Conservation (phyloP, 2,797 vertebrate genomes). For the Sebastes taczanowskii region DNA sequence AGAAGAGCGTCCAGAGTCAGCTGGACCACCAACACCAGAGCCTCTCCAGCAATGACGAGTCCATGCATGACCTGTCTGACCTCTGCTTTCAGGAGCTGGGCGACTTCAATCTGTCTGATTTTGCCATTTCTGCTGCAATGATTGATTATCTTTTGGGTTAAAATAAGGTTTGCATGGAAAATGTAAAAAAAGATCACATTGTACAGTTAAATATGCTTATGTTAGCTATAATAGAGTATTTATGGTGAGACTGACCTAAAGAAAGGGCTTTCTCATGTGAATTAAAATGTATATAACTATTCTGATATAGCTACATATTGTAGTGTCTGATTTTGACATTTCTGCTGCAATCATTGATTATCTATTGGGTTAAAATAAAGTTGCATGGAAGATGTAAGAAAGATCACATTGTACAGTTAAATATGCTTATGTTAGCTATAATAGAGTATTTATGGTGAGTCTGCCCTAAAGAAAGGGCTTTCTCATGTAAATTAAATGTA, state of each 20-base stretch:
- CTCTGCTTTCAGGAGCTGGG: constrained; percentile 54
- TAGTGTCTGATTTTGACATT: constrained; percentile 60
- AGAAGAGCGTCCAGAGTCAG: background rate
- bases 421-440: background rate
- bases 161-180: background rate
- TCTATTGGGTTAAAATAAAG: constrained; percentile 28
- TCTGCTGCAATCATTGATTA: constrained; percentile 70
- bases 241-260: background rate
- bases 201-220: background rate
- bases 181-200: background rate
- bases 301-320: background rate
- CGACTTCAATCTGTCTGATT: constrained; percentile 56
- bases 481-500: background rate
- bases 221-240: background rate
- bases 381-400: background rate
- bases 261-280: background rate
- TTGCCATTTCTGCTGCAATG: constrained; percentile 66
- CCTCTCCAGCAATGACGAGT: background rate
- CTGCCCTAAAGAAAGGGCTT: background rate
- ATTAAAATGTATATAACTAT: background rate
- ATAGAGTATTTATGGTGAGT: constrained; percentile 21
- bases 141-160: constrained; percentile 67
- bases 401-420: background rate
- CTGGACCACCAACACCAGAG: constrained; percentile 3
- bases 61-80: constrained; percentile 42